Percentiles rank a stretch among this genome's conserved stretches.
These are phyloP conservation scores for Percopsis transmontana DNA, from an alignment of 2,113 vertebrate species.

Conservation along the genomic window DNA sequence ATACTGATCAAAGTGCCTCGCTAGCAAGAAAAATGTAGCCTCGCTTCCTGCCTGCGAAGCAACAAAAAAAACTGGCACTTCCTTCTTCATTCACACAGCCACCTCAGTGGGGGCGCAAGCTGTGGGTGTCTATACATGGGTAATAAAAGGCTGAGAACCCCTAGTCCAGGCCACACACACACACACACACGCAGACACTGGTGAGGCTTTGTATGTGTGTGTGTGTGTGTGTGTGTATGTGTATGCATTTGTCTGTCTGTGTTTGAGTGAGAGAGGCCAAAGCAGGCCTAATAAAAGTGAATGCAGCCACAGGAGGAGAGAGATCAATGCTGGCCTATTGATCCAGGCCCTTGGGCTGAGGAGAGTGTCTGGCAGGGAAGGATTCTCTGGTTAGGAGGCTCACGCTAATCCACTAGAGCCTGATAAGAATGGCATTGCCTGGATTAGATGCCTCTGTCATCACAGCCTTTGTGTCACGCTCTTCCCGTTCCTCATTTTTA, in stretches of 20 bases:
- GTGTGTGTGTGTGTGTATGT: constrained; percentile 37
- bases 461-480: constrained; percentile 69
- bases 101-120: neutral
- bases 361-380: constrained; percentile 75
- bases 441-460: constrained; percentile 81
- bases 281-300: constrained; percentile 77
- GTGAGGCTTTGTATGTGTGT: neutral
- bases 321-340: constrained; percentile 80
- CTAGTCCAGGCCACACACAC: too few species aligned
- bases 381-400: constrained; percentile 79
- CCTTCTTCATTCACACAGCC: constrained; percentile 7
- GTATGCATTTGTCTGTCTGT: neutral
- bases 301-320: constrained; percentile 71
- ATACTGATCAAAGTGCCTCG: constrained; percentile 41
- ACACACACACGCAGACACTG: neutral
- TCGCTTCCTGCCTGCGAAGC: constrained; percentile 33
- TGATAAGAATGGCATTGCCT: constrained; percentile 82
- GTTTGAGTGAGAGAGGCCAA: constrained; percentile 52
- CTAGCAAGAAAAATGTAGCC: constrained; percentile 16
- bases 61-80: constrained; percentile 28
- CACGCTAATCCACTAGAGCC: constrained; percentile 82
- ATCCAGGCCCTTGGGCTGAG: constrained; percentile 75
- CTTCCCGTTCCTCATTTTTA: constrained; percentile 56
- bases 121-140: neutral
- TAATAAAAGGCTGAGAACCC: too few species aligned